Evolutionary conservation across 1,140 invertebrate species (phyloP), one percentile per base, ranked within the genome.

Genomic region (Papilio polyxenes): DNA sequence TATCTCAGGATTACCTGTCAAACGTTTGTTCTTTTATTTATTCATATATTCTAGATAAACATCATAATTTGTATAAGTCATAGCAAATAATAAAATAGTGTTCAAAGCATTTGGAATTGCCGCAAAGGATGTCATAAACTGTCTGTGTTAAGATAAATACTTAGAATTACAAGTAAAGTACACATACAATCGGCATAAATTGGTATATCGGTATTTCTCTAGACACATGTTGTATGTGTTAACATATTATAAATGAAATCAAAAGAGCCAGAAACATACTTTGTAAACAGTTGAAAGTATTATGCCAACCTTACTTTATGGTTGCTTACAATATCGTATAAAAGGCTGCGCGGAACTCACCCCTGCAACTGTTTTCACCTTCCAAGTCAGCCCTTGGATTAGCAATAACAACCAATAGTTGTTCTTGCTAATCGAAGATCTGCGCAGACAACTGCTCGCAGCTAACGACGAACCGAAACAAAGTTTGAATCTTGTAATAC

Each of bases 81-180:
- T 59, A 59, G 6, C 8, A 20, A 59, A 59, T 59, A 20, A 59
- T 31, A 59, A 59, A 5, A 59, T 59, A 59, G 56, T 59, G 56
- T 59, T 59, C 56, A 59, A 59, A 59, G 56, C 56, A 59, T 59
- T n/a, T 59, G 56, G 56, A 20, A 59, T 59, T 59, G 56, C n/a
- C 56, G 56, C n/a, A 20, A 20, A 59, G 8, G 6, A 9, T 59
- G 17, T 20, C 15, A n/a, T 56, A 56, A 56, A 56, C 15, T 56
- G 53, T n/a, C n/a, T n/a, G n/a, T n/a, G n/a, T 56, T 56, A n/a
- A 56, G 17, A 56, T 17, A 17, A 7, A 56, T 56, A 56, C 53
- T n/a, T 56, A 56, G 53, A 17, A 56, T 13, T 56, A 17, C 15
- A 17, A 56, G 53, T 49, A 49, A 49, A 49, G 48, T 8, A 7